These are phyloP conservation scores for Hyposmocoma kahamanoa DNA, from an alignment of 1,140 invertebrate species.

Conservation along the genomic window DNA sequence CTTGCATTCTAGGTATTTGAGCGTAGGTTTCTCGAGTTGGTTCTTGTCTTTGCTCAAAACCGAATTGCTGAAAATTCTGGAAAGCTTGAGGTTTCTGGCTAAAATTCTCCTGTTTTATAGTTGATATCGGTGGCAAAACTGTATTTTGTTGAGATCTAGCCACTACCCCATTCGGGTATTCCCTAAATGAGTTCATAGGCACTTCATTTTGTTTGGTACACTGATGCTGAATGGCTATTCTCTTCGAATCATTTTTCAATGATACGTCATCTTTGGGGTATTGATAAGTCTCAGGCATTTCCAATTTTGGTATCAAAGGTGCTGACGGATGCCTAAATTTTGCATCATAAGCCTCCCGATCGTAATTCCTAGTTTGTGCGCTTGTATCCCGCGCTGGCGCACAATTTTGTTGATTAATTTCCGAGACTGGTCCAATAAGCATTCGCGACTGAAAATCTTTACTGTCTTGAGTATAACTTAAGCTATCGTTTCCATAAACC, in stretches of 20 bases:
- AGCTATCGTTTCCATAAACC: conserved; percentile 64
- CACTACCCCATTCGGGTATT: conserved; percentile 41
- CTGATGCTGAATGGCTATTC: conserved; percentile 27
- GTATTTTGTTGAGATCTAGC: conserved; percentile 41
- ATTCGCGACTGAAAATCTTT: conserved; percentile 75
- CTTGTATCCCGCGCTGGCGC: conserved; percentile 40
- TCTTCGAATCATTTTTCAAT: conserved; percentile 39
- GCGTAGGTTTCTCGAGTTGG: conserved; percentile 31
- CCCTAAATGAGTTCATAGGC: conserved; percentile 33
- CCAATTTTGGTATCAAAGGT: conserved; percentile 64
- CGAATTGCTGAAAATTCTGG: conserved; percentile 45
- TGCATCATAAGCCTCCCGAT: conserved; percentile 50
- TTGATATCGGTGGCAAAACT: conserved; percentile 67
- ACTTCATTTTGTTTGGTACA: conserved; percentile 43
- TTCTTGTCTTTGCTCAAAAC: conserved; percentile 38
- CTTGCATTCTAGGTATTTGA: conserved; percentile 45
- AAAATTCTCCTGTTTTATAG: conserved; percentile 70
- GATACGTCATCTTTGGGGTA: too few relatives aligned
- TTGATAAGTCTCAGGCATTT: conserved; percentile 60
- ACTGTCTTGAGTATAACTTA: conserved; percentile 65
- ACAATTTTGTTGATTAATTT: conserved; percentile 67
- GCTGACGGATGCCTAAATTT: conserved; percentile 58
- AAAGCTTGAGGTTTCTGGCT: conserved; percentile 36
- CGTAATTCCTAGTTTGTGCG: conserved; percentile 57
- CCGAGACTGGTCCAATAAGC: conserved; percentile 71